Base-by-base conservation (phyloP, 2,888 invertebrate genomes). In the Ornithoptera priamus region DNA sequence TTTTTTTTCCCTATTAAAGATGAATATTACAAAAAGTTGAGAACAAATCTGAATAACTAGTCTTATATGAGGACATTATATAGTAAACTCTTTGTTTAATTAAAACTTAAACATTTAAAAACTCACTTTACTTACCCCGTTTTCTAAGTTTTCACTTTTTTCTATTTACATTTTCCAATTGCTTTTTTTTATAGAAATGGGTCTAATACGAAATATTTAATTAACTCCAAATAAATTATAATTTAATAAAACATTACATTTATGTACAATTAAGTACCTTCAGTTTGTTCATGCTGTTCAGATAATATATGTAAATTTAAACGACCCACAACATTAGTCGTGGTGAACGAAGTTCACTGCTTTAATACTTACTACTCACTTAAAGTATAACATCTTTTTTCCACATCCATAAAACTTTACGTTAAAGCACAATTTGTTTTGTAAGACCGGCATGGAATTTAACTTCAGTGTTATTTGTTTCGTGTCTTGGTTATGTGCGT, bases 231-330 rank as follows among this genome's bases (percentile, higher is more conserved):
- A 53, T 53, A 69, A 65, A 60, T 57, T 17, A 61, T 56, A n/a
- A 65, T 42, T 10, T 69, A 68, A 72, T 67, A 67, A 68, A 65
- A 56, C 22, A 30, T 36, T 59, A 58, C 62, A 62, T 69, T 58
- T 62, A 39, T 36, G 62, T 65, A 62, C 36, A 62, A 36, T 65
- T 71, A 75, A 15, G 73, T 77, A 81, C 89, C 90, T 88, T 90
- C 90, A 87, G 89, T 89, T 76, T 79, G 80, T 85, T 86, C 76
- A 75, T 30, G 30, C 73, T 79, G 81, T 81, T 75, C 77, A 74
- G 80, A 78, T 80, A 78, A 78, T 77, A 80, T 85, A 88, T 88
- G 86, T 82, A 80, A 88, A 88, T 85, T 73, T 76, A 78, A 78
- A 70, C 78, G 81, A 75, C 85, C 84, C 67, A 71, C 71, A 65